Base-by-base conservation (phyloP, 2,888 invertebrate species). In the Lithophane semibrunnea region DNA sequence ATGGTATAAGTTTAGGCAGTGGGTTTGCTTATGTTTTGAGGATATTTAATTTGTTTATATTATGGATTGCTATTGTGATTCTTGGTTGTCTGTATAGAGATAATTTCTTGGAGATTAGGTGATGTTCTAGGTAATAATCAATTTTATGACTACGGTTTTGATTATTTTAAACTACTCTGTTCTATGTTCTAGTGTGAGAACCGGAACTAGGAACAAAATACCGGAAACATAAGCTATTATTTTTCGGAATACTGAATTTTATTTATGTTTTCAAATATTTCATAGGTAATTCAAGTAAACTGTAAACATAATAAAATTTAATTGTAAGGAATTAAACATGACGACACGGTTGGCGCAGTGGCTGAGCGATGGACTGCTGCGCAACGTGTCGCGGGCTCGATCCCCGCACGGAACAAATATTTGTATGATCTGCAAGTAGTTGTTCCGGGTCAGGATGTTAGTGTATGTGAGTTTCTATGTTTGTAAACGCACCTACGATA, bases 11-110 rank as follows among this genome's bases (percentile, higher is more conserved):
- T 29, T 70, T 61, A 12, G 44, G 29, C 37, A 49, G 49, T 37
- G 66, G 81, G 69, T 84, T 70, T 80, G 70, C 73, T 73, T 66
- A 69, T 21, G 5, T 16, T 63, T 69, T 56, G 8, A 49, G 0
- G 1, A 16, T n/a, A 18, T 63, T 49, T 63, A 21, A 21, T 21
- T 44, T 71, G 13, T 49, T 21, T 52, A 9, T 18, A 13, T 52
- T 24, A 8, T 2, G 37, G 16, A 47, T 12, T 52, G 12, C n/a
- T 29, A 24, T 71, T 66, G 24, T 21, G 8, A 21, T 49, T 56
- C 7, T 1, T 9, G 42, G 42, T 10, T 21, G 10, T 60, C 12
- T 67, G 0, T 54, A 12, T 1, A 21, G 3, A 47, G 10, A 24
- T 66, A 16, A 42, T 10, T 29, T 18, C 9, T 29, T 3, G 0